Base-by-base conservation (phyloP, 2,797 vertebrate species). In the Decapterus maruadsi region DNA sequence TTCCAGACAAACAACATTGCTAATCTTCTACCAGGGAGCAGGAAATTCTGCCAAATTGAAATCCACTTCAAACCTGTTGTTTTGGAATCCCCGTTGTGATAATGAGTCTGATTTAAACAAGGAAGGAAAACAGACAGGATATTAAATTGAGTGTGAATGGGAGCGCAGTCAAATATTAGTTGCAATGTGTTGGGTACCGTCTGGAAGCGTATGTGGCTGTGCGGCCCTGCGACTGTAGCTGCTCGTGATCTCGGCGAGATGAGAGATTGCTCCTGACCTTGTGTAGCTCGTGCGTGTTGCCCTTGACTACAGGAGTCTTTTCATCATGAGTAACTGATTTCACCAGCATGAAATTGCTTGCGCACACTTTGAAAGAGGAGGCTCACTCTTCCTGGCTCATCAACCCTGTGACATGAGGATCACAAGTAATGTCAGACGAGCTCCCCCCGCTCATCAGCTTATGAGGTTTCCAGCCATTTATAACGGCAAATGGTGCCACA, bases 301-400 rank as follows among this genome's bases (percentile, higher is more conserved):
- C 86, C 83, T 85, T 86, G 89, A 85, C 78, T 64, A 78, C 67
- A 66, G 65, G 72, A 81, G 77, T 70, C 77, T 82, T 90, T 87
- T 91, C 71, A 86, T 86, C 76, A 78, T 74, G 56, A 63, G 53
- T 48, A 2, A 72, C 72, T 82, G 78, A 83, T 80, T 78, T 78
- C 66, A 8, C 43, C 60, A 72, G 78, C 84, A 80, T 89, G 88
- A 90, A 92, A 92, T 89, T 88, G 69, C 84, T 59, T 69, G 71
- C 73, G 42, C 56, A 34, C 68, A 56, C 57, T 80, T 77, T 75
- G 75, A 85, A 77, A 81, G 60, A 50, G 63, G 56, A 60, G 72
- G 14, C 68, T 77, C 60, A 4, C 54, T 83, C 84, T 74, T 79
- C 72, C 64, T 34, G 80, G 63, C 89, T 91, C 88, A 92, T 92